phyloP scores from a whole-genome alignment of 2,113 vertebrate species.

The Vulpes lagopus region DNA sequence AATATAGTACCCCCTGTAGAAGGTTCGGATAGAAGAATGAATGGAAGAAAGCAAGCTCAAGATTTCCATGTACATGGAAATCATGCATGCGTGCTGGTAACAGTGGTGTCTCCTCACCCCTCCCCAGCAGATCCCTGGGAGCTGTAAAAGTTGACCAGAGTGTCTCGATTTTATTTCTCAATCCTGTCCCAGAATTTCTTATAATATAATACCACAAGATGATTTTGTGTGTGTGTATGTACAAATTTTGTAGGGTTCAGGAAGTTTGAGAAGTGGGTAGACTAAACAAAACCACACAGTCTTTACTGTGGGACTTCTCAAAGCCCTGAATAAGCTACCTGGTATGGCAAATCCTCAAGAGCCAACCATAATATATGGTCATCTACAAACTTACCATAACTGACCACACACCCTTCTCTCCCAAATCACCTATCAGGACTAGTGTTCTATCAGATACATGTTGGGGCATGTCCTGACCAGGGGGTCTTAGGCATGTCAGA shows the following conservation, averaged over 20 bases:
- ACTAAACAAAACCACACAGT: not conserved
- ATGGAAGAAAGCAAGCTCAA: not conserved
- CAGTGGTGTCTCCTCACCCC: not conserved
- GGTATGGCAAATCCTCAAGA: not conserved
- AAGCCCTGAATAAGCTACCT: not conserved
- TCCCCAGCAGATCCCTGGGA: not conserved
- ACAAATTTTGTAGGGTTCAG: not conserved
- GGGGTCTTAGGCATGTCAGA: not conserved
- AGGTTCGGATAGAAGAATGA: not conserved
- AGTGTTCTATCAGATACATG: not conserved
- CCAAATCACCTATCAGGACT: not conserved
- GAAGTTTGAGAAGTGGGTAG: not conserved
- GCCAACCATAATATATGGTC: not conserved
- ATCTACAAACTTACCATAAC: not conserved
- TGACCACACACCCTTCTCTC: not conserved
- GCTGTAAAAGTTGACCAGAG: not conserved
- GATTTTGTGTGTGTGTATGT: not conserved
- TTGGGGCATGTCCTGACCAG: not conserved
- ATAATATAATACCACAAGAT: not conserved
- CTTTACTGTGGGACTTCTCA: not conserved
- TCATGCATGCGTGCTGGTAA: not conserved
- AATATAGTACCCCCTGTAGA: not conserved
- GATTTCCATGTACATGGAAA: not conserved
- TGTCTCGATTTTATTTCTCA: slow-evolving; percentile 48
- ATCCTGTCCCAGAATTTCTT: not conserved